Percentiles rank a stretch among this genome's conserved stretches.
These are phyloP conservation scores for Cossypha dichroa DNA, from an alignment of 2,797 vertebrate genomes.

Conservation along the genomic window DNA sequence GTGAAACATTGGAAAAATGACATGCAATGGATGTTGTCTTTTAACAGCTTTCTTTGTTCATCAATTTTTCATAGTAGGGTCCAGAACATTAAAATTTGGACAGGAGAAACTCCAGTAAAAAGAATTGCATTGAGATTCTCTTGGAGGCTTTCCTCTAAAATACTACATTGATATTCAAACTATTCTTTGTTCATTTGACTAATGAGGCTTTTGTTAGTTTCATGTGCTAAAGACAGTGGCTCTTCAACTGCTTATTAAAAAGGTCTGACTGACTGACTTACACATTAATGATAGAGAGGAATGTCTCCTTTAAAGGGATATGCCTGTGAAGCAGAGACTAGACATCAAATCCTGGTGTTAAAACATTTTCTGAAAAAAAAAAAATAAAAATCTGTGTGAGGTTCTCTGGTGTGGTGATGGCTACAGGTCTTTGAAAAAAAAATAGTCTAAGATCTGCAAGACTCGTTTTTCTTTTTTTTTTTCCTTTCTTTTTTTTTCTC, in stretches of 20 bases:
- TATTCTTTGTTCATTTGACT: constrained; percentile 58
- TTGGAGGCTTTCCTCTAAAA: constrained; percentile 38
- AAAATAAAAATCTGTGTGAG: neutral
- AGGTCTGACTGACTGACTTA: constrained; percentile 51
- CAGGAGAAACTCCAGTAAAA: neutral
- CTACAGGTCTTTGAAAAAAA: neutral
- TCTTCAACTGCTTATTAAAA: constrained; percentile 66
- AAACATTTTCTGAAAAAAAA: constrained; percentile 41
- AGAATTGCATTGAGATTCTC: constrained; percentile 27
- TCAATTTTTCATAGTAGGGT: constrained; percentile 37
- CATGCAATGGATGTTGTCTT: neutral
- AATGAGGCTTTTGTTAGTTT: constrained; percentile 69
- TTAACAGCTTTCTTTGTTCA: constrained; percentile 51
- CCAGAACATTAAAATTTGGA: constrained; percentile 39
- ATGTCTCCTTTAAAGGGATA: constrained; percentile 50
- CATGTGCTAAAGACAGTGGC: constrained; percentile 45
- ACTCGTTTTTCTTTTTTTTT: neutral
- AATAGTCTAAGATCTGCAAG: constrained; percentile 11
- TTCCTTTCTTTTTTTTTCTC: accelerated
- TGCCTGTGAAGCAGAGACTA: constrained; percentile 41
- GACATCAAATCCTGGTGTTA: constrained; percentile 47
- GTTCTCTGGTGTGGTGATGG: neutral
- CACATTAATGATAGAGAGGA: constrained; percentile 51
- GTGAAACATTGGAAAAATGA: neutral
- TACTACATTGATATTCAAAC: constrained; percentile 53